Percentiles rank a stretch among this genome's conserved stretches.
phyloP scores from a whole-genome alignment of 2,113 vertebrate genomes.

The Lampris incognitus region DNA sequence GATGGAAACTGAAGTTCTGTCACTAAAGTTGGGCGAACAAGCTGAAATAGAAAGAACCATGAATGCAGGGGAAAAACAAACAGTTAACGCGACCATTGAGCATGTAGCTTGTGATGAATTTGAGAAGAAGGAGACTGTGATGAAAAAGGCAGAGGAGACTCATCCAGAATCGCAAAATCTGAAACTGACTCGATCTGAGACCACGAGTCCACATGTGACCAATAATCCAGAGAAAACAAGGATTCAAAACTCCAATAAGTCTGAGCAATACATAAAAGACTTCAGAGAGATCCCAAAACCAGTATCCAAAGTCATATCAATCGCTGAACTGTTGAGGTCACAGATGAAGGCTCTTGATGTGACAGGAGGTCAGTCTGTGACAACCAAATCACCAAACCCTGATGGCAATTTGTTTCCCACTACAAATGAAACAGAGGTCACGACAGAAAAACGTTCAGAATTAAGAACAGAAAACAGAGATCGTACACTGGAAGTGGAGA shows the following conservation, averaged over 20 bases:
- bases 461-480: slow-evolving; percentile 17
- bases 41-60: slow-evolving; percentile 6
- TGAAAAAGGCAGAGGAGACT: slow-evolving; percentile 12
- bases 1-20: slow-evolving; percentile 41
- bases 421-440: not conserved
- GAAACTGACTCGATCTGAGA: not conserved
- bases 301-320: slow-evolving; percentile 58
- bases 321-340: slow-evolving; percentile 70
- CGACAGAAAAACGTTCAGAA: not conserved
- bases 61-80: slow-evolving; percentile 10
- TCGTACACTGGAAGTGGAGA: slow-evolving; percentile 10
- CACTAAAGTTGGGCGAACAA: not conserved
- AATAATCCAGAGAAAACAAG: slow-evolving; percentile 17
- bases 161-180: slow-evolving; percentile 11
- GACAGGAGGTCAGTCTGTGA: slow-evolving; percentile 11
- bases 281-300: slow-evolving; percentile 51
- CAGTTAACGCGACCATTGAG: not conserved
- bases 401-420: slow-evolving; percentile 1
- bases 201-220: not conserved
- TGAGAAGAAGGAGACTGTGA: slow-evolving; percentile 7
- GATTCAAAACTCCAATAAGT: not conserved
- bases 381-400: not conserved
- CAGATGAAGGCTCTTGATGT: slow-evolving; percentile 67
- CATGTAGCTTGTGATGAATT: slow-evolving; percentile 13
- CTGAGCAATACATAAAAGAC: slow-evolving; percentile 9